These are phyloP conservation scores for Smithornis capensis DNA, from an alignment of 2,113 vertebrate species.

Conservation along the genomic window DNA sequence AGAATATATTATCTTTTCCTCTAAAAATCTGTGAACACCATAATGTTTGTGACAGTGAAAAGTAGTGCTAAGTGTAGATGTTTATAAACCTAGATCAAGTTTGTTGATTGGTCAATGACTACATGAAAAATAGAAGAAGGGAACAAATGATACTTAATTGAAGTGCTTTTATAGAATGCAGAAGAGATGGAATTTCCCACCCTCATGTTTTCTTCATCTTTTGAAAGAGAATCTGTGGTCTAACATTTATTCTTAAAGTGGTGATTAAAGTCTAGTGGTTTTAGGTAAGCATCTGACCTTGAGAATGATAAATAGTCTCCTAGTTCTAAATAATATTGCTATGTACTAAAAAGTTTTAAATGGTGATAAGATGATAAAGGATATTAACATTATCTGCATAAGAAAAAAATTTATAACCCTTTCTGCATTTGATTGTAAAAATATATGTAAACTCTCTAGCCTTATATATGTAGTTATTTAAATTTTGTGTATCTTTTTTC, in stretches of 20 bases:
- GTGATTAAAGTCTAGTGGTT: background rate
- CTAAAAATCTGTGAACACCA: background rate
- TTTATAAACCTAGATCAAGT: background rate
- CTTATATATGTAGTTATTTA: background rate
- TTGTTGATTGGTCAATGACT: background rate
- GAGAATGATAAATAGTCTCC: background rate
- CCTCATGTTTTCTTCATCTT: background rate
- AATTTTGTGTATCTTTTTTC: background rate
- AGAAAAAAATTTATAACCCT: background rate
- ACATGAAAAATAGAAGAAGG: background rate
- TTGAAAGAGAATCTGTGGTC: background rate
- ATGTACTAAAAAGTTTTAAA: background rate
- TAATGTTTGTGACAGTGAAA: background rate
- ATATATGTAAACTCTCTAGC: background rate
- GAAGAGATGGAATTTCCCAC: background rate
- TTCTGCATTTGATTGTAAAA: background rate
- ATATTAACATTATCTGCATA: background rate
- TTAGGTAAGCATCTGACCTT: constrained; percentile 5
- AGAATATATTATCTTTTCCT: background rate
- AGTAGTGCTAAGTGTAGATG: background rate
- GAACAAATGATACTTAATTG: background rate
- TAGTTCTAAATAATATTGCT: background rate
- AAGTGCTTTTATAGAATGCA: background rate
- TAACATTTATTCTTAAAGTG: background rate
- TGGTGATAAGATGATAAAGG: background rate